Conservation (phyloP, 1,140 invertebrate species). For the Ceratina japonica region DNA sequence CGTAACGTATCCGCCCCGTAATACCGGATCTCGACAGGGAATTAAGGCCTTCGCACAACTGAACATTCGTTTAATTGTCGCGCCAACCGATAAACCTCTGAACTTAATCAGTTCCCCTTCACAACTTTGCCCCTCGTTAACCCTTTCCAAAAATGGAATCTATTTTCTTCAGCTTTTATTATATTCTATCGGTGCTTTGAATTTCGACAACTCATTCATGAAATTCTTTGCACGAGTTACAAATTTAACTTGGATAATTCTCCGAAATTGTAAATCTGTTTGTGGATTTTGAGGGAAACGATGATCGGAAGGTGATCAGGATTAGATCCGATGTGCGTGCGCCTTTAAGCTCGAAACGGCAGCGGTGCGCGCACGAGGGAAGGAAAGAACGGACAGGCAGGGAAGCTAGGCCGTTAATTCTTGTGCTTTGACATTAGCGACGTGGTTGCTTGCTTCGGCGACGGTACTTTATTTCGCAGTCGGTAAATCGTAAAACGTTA, state of each 20-base stretch:
- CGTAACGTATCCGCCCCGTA: conserved; percentile 52
- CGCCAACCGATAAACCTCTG: background rate
- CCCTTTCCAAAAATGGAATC: too few relatives aligned
- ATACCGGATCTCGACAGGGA: conserved; percentile 53
- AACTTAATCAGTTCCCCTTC: background rate
- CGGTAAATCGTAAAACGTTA: conserved; percentile 56
- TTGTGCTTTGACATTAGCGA: conserved; percentile 59
- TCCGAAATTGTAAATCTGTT: too few relatives aligned
- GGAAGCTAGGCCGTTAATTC: conserved; percentile 51
- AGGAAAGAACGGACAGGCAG: background rate
- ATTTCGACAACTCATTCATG: too few relatives aligned
- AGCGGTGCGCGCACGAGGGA: conserved; percentile 35
- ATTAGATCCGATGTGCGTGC: conserved; percentile 7
- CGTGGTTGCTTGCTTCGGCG: conserved; percentile 33
- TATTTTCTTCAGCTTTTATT: too few relatives aligned
- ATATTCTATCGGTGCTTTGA: too few relatives aligned
- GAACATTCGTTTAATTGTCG: background rate
- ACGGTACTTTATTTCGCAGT: conserved; percentile 53
- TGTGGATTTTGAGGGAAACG: too few relatives aligned
- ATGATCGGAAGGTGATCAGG: background rate
- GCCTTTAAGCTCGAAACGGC: conserved; percentile 33
- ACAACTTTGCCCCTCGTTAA: background rate
- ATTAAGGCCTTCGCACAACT: conserved; percentile 40
- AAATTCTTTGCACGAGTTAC: background rate
- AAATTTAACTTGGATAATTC: too few relatives aligned